Evolutionary conservation across 2,888 invertebrate species (phyloP).

Genomic region (Lysandra bellargus): DNA sequence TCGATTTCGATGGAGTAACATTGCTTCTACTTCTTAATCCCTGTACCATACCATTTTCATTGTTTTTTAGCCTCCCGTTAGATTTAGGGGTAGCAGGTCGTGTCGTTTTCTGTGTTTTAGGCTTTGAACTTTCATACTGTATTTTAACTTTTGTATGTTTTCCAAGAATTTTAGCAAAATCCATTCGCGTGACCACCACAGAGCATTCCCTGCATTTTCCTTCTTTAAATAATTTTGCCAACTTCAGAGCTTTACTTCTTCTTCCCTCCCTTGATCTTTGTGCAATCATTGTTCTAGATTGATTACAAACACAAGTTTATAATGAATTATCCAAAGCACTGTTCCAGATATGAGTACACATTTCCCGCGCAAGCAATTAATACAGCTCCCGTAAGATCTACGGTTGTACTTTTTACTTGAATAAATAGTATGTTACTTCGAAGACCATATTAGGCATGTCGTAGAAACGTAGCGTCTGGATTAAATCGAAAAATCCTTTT

Average conservation of each 20-base stretch:
- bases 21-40: slow-evolving; percentile 60
- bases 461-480: slow-evolving; percentile 35
- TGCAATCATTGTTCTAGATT: slow-evolving; percentile 58
- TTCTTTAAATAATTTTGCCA: slow-evolving; percentile 68
- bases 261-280: slow-evolving; percentile 60
- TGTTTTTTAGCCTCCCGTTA: slow-evolving; percentile 62
- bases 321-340: slow-evolving; percentile 44
- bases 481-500: slow-evolving; percentile 49
- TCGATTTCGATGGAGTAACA: slow-evolving; percentile 57
- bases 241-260: slow-evolving; percentile 59
- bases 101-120: slow-evolving; percentile 54
- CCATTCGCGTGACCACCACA: slow-evolving; percentile 72
- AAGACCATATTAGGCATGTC: slow-evolving; percentile 10
- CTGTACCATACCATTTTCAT: slow-evolving; percentile 75
- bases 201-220: slow-evolving; percentile 71
- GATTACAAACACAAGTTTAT: slow-evolving; percentile 34
- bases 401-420: slow-evolving; percentile 42
- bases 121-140: slow-evolving; percentile 65
- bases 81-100: slow-evolving; percentile 48
- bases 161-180: slow-evolving; percentile 75
- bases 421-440: slow-evolving; percentile 20
- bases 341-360: slow-evolving; percentile 64
- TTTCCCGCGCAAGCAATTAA: slow-evolving; percentile 75
- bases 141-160: slow-evolving; percentile 77
- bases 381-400: slow-evolving; percentile 43